A percentile compares a stretch with the other conserved stretches of the same genome.
Conservation (phyloP, 2,797 vertebrate species). For the Yasuhikotakia modesta region DNA sequence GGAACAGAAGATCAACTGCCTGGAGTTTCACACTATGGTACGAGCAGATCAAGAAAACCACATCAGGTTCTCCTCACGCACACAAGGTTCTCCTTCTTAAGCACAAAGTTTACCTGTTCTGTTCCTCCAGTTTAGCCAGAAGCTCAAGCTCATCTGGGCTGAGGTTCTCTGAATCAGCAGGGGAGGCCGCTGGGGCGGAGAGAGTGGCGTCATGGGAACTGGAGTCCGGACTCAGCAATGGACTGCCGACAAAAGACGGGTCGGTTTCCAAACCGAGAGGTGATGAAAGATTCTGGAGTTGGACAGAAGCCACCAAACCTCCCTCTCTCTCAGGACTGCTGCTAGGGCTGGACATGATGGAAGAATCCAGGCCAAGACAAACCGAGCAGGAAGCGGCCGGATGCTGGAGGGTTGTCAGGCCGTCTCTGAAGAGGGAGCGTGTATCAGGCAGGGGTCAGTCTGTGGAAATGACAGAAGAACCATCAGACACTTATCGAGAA, state of each 20-base stretch:
- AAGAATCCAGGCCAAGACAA: slow-evolving; percentile 38
- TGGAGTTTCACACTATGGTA: too few species aligned
- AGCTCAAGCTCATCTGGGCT: slow-evolving; percentile 94
- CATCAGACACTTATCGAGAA: too few species aligned
- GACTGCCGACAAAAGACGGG: slow-evolving; percentile 82
- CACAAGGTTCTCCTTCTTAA: too few species aligned
- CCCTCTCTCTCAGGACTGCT: slow-evolving; percentile 76
- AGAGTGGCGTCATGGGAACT: slow-evolving; percentile 85
- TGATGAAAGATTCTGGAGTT: slow-evolving; percentile 71
- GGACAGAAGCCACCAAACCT: slow-evolving; percentile 62
- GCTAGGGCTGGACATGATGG: slow-evolving; percentile 75
- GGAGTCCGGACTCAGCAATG: slow-evolving; percentile 89
- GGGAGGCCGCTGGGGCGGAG: slow-evolving; percentile 85
- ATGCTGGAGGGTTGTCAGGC: slow-evolving; percentile 18
- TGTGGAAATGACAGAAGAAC: slow-evolving; percentile 21
- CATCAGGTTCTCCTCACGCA: background rate
- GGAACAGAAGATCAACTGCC: too few species aligned
- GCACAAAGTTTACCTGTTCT: slow-evolving; percentile 97
- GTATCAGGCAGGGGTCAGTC: slow-evolving; percentile 32
- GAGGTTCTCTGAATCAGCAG: slow-evolving; percentile 90
- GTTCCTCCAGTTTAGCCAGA: slow-evolving; percentile 93
- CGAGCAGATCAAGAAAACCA: too few species aligned
- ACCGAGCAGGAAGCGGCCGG: slow-evolving; percentile 28
- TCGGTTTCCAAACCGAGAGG: slow-evolving; percentile 71
- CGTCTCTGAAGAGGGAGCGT: slow-evolving; percentile 1